Percentiles rank a stretch among this genome's conserved stretches.
Evolutionary conservation across 1,140 invertebrate species (phyloP).

Genomic region (Mercenaria mercenaria): DNA sequence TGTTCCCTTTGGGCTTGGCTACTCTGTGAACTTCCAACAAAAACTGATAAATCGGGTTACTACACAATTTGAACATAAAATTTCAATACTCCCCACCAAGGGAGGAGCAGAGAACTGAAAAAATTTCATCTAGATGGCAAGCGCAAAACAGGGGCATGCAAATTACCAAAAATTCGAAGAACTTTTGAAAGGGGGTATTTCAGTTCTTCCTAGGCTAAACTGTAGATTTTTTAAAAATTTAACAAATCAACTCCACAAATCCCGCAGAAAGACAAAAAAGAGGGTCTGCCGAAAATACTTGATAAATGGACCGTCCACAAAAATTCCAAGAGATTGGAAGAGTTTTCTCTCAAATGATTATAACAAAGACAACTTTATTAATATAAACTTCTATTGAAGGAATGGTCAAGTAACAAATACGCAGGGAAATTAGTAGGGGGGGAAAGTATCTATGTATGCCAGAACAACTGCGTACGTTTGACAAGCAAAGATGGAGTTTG

Average conservation of each 20-base stretch:
- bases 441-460: no score
- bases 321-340: conserved; percentile 18
- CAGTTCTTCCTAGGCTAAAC: not conserved
- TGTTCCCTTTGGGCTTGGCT: conserved; percentile 49
- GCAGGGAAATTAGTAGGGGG: no score
- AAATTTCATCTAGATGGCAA: not conserved
- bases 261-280: not conserved
- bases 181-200: not conserved
- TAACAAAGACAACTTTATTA: not conserved
- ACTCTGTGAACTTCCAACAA: conserved; percentile 48
- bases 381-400: no score
- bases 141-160: not conserved
- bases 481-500: no score
- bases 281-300: not conserved
- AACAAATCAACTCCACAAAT: not conserved
- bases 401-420: no score
- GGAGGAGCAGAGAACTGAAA: not conserved
- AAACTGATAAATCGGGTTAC: conserved; percentile 52
- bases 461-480: no score
- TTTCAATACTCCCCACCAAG: not conserved
- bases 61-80: conserved; percentile 13
- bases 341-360: not conserved
- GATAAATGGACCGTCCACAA: not conserved
- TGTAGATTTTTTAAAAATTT: not conserved
- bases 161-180: not conserved